Conservation (phyloP, 2,113 vertebrate genomes). For the Brachypodius melanocephalos region DNA sequence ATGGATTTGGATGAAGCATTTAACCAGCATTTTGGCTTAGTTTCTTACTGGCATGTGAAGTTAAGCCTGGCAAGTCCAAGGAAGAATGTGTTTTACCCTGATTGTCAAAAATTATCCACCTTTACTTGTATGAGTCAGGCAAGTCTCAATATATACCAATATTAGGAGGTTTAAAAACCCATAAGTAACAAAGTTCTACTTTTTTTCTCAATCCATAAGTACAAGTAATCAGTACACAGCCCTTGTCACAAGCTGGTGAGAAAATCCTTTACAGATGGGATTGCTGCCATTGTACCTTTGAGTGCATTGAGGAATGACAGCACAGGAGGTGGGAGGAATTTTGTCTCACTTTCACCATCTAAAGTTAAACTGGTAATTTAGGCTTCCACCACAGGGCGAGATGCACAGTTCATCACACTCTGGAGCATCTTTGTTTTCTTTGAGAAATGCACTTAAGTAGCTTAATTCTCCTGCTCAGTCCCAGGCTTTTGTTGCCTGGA, state of each 20-base stretch:
- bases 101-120: neutral
- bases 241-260: neutral
- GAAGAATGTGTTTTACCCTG: neutral
- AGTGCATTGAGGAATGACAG: neutral
- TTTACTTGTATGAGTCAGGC: neutral
- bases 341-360: neutral
- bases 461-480: neutral
- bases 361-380: neutral
- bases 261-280: neutral
- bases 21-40: neutral
- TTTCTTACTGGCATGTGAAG: neutral
- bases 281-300: neutral
- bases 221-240: neutral
- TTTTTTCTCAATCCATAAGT: neutral
- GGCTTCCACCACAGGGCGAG: neutral
- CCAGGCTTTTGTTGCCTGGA: neutral
- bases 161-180: neutral
- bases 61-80: neutral
- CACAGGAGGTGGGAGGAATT: neutral
- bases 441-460: neutral
- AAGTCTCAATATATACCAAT: neutral
- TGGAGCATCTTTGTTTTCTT: neutral
- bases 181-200: neutral
- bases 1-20: neutral
- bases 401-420: neutral